Conservation (phyloP, 2,797 vertebrate genomes). For the Anolis apletophallus region DNA sequence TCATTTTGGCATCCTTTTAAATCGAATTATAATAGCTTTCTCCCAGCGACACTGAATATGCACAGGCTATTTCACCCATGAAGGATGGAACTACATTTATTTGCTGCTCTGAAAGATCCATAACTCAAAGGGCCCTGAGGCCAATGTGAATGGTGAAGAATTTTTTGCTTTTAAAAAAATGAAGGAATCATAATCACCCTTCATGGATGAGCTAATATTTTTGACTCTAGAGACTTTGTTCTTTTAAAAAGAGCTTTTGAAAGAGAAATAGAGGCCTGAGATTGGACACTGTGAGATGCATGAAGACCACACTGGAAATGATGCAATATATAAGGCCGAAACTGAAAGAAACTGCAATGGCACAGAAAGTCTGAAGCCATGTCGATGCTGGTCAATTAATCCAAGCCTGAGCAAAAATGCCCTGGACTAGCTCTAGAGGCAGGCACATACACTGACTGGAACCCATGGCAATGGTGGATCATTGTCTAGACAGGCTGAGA, state of each 20-base stretch:
- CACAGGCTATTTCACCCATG: conserved; percentile 49
- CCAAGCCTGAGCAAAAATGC: too few species aligned
- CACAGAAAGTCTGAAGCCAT: background rate
- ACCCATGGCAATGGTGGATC: too few species aligned
- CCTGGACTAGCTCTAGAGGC: too few species aligned
- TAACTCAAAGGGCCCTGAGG: conserved; percentile 59
- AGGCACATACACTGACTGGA: too few species aligned
- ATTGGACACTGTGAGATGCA: conserved; percentile 37
- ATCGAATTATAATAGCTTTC: conserved; percentile 63
- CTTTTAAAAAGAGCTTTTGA: conserved; percentile 52
- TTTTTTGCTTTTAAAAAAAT: conserved; percentile 37
- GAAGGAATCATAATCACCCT: conserved; percentile 17
- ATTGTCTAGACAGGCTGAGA: too few species aligned
- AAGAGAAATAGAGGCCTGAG: conserved; percentile 22
- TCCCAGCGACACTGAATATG: conserved; percentile 49
- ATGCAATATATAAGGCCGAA: background rate
- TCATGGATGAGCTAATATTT: conserved; percentile 38
- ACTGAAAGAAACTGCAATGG: background rate
- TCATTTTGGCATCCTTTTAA: conserved; percentile 63
- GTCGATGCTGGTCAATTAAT: too few species aligned
- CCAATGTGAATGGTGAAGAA: conserved; percentile 36
- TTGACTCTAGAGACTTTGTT: conserved; percentile 30
- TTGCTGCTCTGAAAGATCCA: conserved; percentile 45
- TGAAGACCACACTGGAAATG: background rate
- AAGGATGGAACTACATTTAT: conserved; percentile 46